Evolutionary conservation across 2,888 invertebrate genomes (phyloP).

Genomic region (Acleris laterana): DNA sequence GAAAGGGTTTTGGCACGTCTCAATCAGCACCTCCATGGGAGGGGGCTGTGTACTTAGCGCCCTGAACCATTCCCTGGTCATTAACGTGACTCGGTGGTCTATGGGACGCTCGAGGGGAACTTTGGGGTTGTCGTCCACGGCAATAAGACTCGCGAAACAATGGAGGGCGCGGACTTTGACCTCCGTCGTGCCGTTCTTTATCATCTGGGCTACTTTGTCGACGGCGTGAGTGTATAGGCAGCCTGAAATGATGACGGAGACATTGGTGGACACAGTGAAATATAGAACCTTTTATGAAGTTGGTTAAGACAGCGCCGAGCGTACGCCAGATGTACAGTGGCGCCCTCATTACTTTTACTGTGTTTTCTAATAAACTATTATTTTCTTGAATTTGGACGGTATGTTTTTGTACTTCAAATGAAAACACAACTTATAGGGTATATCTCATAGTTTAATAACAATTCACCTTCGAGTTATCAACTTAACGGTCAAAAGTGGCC

Average conservation of each 20-base stretch:
- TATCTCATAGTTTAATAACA: too few species aligned
- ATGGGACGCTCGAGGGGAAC: conserved; percentile 66
- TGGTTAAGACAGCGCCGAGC: too few species aligned
- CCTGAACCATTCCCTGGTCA: conserved; percentile 82
- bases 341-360: too few species aligned
- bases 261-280: too few species aligned
- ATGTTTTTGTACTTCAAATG: too few species aligned
- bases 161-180: conserved; percentile 88
- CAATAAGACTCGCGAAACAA: conserved; percentile 85
- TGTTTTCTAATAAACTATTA: too few species aligned
- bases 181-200: conserved; percentile 86
- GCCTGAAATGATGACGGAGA: conserved; percentile 52
- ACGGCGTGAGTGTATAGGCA: conserved; percentile 79
- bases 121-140: conserved; percentile 67
- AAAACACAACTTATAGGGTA: too few species aligned
- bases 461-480: too few species aligned
- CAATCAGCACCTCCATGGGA: conserved; percentile 86
- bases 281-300: too few species aligned
- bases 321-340: too few species aligned
- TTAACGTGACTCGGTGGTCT: conserved; percentile 75
- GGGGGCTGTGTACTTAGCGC: conserved; percentile 62
- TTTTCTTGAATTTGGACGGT: too few species aligned
- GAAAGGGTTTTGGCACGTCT: conserved; percentile 91
- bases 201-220: conserved; percentile 83
- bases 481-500: too few species aligned